These are phyloP conservation scores for Mormyrus hasselquistii DNA, from an alignment of 2,797 vertebrate species.

Conservation along the genomic window DNA sequence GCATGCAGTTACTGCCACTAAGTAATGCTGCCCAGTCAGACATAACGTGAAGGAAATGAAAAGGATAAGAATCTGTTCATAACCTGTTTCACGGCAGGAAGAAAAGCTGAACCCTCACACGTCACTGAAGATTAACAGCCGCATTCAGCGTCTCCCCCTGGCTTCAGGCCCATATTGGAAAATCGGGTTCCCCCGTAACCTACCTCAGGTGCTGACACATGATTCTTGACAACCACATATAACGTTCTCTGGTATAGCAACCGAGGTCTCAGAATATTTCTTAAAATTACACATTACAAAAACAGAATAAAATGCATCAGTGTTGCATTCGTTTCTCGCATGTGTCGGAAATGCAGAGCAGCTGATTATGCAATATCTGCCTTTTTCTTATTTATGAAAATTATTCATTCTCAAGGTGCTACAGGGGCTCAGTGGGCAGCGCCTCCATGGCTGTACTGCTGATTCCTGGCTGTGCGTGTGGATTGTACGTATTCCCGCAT, in stretches of 20 bases:
- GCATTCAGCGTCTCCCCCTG: background rate
- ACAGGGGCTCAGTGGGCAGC: background rate
- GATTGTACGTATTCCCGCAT: background rate
- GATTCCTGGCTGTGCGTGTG: background rate
- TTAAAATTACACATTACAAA: background rate
- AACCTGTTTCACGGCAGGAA: background rate
- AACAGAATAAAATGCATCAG: background rate
- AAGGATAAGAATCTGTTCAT: conserved; percentile 1
- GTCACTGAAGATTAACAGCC: background rate
- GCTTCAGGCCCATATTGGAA: background rate
- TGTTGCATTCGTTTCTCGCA: background rate
- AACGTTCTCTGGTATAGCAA: background rate
- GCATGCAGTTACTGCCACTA: background rate
- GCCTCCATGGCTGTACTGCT: background rate
- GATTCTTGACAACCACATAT: background rate
- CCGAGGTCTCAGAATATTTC: background rate
- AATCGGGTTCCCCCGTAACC: background rate
- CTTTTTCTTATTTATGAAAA: background rate
- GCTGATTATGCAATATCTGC: background rate
- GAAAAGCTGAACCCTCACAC: background rate
- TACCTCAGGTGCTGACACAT: background rate
- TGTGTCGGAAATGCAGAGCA: background rate
- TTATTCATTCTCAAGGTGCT: background rate
- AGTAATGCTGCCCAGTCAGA: background rate
- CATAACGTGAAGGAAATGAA: background rate